Conservation (phyloP, 2,888 invertebrate species). For the Chelonus formosanus region DNA sequence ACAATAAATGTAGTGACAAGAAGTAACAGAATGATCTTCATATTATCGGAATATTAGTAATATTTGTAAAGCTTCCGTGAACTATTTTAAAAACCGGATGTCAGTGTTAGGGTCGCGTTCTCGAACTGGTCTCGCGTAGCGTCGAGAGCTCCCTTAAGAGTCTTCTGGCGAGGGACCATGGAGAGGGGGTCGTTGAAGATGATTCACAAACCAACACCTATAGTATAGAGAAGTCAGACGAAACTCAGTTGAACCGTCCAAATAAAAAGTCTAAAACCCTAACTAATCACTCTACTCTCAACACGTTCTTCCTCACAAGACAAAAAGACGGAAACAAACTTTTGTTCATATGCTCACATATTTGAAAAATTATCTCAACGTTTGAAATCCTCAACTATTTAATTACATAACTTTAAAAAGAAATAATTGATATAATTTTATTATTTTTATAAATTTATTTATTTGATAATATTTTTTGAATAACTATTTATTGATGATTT, state of each 20-base stretch:
- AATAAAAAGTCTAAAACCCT: background rate
- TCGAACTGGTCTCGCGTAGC: conserved; percentile 62
- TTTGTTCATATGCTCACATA: too few relatives aligned
- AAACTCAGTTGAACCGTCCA: background rate
- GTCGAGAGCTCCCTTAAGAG: conserved; percentile 63
- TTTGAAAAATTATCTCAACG: too few relatives aligned
- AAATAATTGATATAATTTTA: too few relatives aligned
- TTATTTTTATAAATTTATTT: too few relatives aligned
- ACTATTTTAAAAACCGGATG: conserved; percentile 51
- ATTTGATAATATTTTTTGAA: too few relatives aligned
- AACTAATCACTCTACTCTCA: background rate
- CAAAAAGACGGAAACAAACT: too few relatives aligned
- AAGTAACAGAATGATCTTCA: conserved; percentile 69
- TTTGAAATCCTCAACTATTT: too few relatives aligned
- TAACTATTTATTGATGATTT: too few relatives aligned
- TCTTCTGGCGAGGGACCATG: conserved; percentile 57
- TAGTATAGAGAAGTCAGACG: background rate
- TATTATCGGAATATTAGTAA: conserved; percentile 52
- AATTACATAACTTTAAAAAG: too few relatives aligned
- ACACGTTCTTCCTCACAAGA: background rate
- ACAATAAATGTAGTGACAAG: conserved; percentile 68
- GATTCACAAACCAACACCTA: conserved; percentile 54
- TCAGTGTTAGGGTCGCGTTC: conserved; percentile 63
- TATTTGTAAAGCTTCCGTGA: conserved; percentile 16
- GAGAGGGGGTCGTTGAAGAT: conserved; percentile 53